Evolutionary conservation across 2,113 vertebrate genomes (phyloP).

Genomic region (Hystrix brachyura): DNA sequence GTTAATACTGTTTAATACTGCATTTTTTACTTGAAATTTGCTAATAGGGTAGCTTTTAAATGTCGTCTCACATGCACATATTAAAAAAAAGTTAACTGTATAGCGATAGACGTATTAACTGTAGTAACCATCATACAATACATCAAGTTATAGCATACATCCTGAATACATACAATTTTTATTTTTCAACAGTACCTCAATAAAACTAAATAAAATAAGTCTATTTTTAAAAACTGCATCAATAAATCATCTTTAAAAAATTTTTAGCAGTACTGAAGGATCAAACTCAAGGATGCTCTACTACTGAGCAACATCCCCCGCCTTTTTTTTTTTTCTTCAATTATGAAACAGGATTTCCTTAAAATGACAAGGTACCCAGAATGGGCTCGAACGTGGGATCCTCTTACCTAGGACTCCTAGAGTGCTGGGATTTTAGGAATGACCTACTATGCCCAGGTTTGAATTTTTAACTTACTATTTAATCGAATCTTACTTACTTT

Average conservation of each 20-base stretch:
- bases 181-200: not conserved
- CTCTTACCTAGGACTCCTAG: not conserved
- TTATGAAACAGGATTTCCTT: not conserved
- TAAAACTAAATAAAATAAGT: not conserved
- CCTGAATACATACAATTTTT: not conserved
- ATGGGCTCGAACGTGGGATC: not conserved
- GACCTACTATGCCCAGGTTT: not conserved
- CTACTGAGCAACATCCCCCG: not conserved
- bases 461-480: not conserved
- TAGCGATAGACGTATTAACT: not conserved
- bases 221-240: not conserved
- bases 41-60: not conserved
- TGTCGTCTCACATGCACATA: not conserved
- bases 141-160: not conserved
- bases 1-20: not conserved
- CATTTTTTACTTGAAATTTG: not conserved
- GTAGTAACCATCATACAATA: not conserved
- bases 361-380: not conserved
- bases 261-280: not conserved
- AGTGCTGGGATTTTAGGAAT: not conserved
- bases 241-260: not conserved
- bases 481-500: conserved; percentile 11
- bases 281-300: not conserved
- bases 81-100: not conserved
- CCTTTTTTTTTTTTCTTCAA: not conserved